These are phyloP conservation scores for Pao palembangensis DNA, from an alignment of 2,113 vertebrate genomes.

Conservation along the genomic window DNA sequence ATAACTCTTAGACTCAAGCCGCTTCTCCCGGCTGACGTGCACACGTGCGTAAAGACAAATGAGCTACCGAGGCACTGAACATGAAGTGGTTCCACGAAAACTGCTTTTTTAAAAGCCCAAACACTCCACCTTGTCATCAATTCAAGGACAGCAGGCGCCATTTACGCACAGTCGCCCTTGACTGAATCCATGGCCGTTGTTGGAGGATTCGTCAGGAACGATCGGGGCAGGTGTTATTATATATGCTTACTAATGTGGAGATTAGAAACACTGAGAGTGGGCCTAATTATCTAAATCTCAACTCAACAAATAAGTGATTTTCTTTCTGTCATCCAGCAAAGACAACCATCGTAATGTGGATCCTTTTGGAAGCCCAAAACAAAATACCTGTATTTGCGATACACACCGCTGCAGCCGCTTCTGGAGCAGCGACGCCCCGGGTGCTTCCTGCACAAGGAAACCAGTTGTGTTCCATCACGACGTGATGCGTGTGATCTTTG, in stretches of 20 bases:
- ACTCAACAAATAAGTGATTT: no score
- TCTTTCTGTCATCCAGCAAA: no score
- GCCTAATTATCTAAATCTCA: no score
- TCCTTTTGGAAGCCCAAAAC: no score
- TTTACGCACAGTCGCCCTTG: conserved; percentile 21
- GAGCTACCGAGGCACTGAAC: conserved; percentile 28
- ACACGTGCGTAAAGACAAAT: conserved; percentile 45
- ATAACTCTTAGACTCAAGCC: conserved; percentile 53
- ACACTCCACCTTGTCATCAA: background rate
- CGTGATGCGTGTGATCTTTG: no score
- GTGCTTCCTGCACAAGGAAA: no score
- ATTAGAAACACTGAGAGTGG: no score
- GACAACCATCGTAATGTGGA: no score
- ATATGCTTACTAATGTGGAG: background rate
- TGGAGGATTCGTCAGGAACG: conserved; percentile 17
- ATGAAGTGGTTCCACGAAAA: conserved; percentile 20
- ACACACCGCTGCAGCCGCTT: no score
- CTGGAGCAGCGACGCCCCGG: no score
- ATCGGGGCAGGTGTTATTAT: conserved; percentile 15
- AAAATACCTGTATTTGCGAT: no score
- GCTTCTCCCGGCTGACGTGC: conserved; percentile 59
- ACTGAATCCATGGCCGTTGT: background rate
- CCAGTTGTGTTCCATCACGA: no score
- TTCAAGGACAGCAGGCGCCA: conserved; percentile 19
- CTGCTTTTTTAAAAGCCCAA: conserved; percentile 22